Evolutionary conservation across 2,797 vertebrate genomes (phyloP), one percentile per base, ranked within the genome.

Genomic region (Gambelia wislizenii): DNA sequence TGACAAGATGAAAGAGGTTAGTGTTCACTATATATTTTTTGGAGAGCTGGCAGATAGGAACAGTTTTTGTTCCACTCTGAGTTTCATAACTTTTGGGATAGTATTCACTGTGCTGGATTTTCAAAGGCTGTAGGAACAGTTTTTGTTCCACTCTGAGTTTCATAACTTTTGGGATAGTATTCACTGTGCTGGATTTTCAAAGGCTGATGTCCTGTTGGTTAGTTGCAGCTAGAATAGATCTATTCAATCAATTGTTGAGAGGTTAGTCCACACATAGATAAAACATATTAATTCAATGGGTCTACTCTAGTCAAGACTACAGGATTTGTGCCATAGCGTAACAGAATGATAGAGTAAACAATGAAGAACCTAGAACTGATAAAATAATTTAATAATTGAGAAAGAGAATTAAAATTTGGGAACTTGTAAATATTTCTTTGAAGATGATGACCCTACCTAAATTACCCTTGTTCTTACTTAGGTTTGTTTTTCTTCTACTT

Each of bases 1-100:
- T 94, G 98, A 99, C 83, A 99, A 98, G 96, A 97, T 98, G 96
- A 99, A 99, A 94, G 99, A 99, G 98, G 99, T 99, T 93, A 97
- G 96, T 97, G 39, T 85, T 79, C 89, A 13, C 42, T 90, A 5
- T 92, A 89, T 96, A n/a, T 4, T 92, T 4, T 92, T 85, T 52
- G 52, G 3, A 89, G 36, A 44, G 44, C 12, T 77, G 0, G 64
- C 36, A 33, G 83, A 36, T 59, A n/a, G 13, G 22, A 78, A 20
- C 30, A 39, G 8, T 87, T 84, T 79, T n/a, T 77, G 49, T 86
- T 77, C 87, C 39, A 75, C 5, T n/a, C 61, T 77, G 12, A 69
- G 87, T 9, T 80, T 86, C 30, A 36, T 86, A 52, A 44, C 7
- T 84, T 85, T 47, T 89, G 27, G 84, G 72, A 42, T 84, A 56